A percentile compares a stretch with the other conserved stretches of the same genome.
Evolutionary conservation across 2,797 vertebrate species (phyloP).

Genomic region (Pseudocheirus occidentalis): DNA sequence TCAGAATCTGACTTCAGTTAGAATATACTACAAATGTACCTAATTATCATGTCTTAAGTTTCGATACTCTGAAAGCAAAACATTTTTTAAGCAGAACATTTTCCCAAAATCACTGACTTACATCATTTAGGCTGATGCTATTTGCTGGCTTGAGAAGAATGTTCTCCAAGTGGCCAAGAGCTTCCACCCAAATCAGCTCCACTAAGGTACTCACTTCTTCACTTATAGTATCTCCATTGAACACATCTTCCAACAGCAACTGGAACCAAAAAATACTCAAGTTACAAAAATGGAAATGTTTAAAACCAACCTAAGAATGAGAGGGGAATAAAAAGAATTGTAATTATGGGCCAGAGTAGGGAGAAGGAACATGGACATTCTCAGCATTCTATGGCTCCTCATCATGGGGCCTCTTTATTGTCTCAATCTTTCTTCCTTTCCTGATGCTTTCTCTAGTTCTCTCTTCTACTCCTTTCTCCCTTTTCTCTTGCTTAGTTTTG

Average conservation of each 20-base stretch:
- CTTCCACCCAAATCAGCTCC: constrained; percentile 90
- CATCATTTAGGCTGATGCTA: constrained; percentile 89
- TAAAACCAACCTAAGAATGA: background rate
- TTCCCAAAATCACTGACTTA: constrained; percentile 72
- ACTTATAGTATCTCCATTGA: constrained; percentile 83
- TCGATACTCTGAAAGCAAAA: background rate
- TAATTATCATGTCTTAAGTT: background rate
- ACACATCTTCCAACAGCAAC: constrained; percentile 84
- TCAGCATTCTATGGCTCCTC: background rate
- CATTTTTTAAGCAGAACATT: background rate
- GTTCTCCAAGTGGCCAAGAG: constrained; percentile 85
- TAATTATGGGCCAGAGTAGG: background rate
- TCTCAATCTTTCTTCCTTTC: background rate
- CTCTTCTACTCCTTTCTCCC: background rate
- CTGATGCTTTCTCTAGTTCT: background rate
- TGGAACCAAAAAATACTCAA: constrained; percentile 34
- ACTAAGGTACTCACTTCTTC: constrained; percentile 88
- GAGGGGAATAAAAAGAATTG: background rate
- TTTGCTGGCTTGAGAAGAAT: constrained; percentile 82
- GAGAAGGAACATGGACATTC: background rate
- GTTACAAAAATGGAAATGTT: background rate
- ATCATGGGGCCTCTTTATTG: background rate
- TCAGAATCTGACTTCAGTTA: background rate
- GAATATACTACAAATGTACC: background rate
- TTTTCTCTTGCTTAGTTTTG: background rate